Evolutionary conservation across 2,888 invertebrate genomes (phyloP).

Genomic region (Pseudococcus longispinus): DNA sequence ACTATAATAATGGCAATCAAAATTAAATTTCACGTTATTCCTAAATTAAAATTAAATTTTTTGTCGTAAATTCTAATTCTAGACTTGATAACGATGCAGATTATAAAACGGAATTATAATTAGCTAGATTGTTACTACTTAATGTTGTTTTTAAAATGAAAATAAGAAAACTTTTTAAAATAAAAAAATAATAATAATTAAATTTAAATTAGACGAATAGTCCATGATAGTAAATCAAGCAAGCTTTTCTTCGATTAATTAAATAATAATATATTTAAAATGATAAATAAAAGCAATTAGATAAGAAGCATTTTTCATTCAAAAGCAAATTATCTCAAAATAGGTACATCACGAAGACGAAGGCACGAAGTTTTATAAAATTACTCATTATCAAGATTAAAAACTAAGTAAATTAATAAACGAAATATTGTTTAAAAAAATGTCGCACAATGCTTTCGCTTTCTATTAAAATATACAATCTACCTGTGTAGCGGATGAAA

Average conservation of each 20-base stretch:
- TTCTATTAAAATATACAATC: constrained; percentile 36
- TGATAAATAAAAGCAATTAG: not conserved
- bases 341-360: not conserved
- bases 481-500: constrained; percentile 44
- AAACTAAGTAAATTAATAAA: not conserved
- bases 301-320: not conserved
- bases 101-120: not conserved
- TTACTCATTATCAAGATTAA: not conserved
- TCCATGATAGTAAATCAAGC: not conserved
- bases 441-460: constrained; percentile 3
- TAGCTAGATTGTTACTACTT: not conserved
- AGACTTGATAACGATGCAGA: not conserved
- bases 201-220: not conserved
- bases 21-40: constrained; percentile 8
- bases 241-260: too few species aligned
- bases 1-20: not conserved
- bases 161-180: not conserved
- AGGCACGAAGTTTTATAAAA: too few species aligned
- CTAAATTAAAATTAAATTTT: not conserved
- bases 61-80: not conserved
- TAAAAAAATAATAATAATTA: not conserved
- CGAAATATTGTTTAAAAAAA: not conserved
- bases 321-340: not conserved
- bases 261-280: too few species aligned
- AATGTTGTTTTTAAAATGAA: not conserved